These are phyloP conservation scores for Tor tambroides DNA, from an alignment of 2,113 vertebrate genomes.

Conservation along the genomic window DNA sequence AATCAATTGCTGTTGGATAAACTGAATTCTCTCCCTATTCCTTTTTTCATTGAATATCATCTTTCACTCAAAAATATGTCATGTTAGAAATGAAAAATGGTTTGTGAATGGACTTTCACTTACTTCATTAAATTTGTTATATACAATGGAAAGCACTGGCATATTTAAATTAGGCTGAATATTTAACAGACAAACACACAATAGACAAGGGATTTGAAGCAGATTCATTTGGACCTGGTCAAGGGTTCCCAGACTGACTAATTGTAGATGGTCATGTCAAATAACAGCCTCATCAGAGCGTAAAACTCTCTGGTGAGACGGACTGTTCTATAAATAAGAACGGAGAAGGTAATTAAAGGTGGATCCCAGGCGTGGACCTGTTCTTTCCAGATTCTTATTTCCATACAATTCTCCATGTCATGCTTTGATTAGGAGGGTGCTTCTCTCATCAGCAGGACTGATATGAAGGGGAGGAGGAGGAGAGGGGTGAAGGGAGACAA, in stretches of 20 bases:
- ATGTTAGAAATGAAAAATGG: neutral
- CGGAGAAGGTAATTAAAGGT: conserved; percentile 30
- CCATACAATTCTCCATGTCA: conserved; percentile 38
- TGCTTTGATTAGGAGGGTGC: conserved; percentile 26
- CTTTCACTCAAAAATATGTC: neutral
- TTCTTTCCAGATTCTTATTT: conserved; percentile 21
- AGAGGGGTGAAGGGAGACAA: neutral
- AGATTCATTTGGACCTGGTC: neutral
- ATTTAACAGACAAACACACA: neutral
- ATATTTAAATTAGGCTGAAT: neutral
- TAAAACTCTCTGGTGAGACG: neutral
- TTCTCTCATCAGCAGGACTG: conserved; percentile 24
- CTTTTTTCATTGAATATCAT: neutral
- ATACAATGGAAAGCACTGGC: neutral
- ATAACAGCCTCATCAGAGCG: conserved; percentile 6
- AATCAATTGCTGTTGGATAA: neutral
- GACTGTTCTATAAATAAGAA: conserved; percentile 14
- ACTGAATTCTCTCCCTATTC: neutral
- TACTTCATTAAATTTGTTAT: neutral
- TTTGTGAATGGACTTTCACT: neutral
- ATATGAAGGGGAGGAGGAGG: conserved; percentile 9
- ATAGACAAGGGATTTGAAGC: neutral
- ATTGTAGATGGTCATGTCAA: neutral
- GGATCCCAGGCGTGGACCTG: neutral
- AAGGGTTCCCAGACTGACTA: conserved; percentile 6